phyloP scores from a whole-genome alignment of 1,140 invertebrate species.

The Metaphire vulgaris region DNA sequence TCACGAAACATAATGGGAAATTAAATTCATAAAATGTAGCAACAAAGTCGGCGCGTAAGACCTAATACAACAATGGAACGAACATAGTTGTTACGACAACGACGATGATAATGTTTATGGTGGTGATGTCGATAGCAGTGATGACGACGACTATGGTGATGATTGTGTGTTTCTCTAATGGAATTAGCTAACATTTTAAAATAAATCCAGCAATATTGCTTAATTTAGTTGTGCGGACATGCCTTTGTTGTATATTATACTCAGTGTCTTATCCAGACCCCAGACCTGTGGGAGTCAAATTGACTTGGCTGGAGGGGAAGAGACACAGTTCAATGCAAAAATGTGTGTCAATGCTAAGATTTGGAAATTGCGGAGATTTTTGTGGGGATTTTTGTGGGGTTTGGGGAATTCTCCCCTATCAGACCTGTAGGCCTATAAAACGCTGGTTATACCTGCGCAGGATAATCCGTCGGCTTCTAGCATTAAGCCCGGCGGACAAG shows the following conservation, averaged over 20 bases:
- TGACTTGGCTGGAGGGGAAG: neutral
- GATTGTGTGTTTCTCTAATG: too few species aligned
- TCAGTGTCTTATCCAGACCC: neutral
- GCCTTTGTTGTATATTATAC: too few species aligned
- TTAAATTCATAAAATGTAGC: neutral
- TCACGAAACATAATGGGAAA: neutral
- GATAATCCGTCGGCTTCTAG: slow-evolving; percentile 14
- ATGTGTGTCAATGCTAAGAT: neutral
- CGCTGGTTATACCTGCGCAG: slow-evolving; percentile 24
- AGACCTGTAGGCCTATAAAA: too few species aligned
- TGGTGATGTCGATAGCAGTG: too few species aligned
- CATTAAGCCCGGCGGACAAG: slow-evolving; percentile 27
- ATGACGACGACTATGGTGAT: too few species aligned
- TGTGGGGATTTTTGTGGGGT: neutral
- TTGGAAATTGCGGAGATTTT: neutral
- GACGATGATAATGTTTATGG: too few species aligned
- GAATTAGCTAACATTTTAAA: too few species aligned
- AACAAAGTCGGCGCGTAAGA: too few species aligned
- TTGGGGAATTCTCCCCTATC: neutral
- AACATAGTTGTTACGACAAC: too few species aligned
- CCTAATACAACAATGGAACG: too few species aligned
- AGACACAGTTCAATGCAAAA: neutral
- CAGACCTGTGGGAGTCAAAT: neutral
- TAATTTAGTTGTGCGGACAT: too few species aligned
- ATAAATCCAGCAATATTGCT: too few species aligned